Conservation (phyloP, 2,113 vertebrate species). For the Sakesphorus luctuosus region DNA sequence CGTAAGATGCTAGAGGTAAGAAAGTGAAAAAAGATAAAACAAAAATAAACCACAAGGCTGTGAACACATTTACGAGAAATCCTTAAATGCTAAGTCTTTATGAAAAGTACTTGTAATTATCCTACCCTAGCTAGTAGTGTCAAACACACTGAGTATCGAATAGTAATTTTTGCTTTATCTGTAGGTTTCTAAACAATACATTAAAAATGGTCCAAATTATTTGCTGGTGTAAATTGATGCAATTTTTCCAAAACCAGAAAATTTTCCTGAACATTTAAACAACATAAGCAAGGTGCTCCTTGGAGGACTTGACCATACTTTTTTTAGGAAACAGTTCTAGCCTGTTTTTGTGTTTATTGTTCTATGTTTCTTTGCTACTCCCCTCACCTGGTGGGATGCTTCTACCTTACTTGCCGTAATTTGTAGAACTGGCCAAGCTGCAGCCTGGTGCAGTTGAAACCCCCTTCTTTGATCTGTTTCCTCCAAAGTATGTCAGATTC, state of each 20-base stretch:
- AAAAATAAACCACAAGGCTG: neutral
- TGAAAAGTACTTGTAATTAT: neutral
- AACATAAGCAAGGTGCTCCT: neutral
- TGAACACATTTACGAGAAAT: neutral
- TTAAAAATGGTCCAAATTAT: neutral
- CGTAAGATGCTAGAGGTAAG: constrained; percentile 72
- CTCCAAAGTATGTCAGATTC: constrained; percentile 74
- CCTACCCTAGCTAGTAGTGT: neutral
- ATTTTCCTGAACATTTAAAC: neutral
- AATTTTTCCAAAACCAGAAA: neutral
- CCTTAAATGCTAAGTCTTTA: neutral
- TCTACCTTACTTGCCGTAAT: constrained; percentile 76
- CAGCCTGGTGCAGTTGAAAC: constrained; percentile 84
- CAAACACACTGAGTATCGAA: neutral
- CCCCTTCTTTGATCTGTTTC: constrained; percentile 82
- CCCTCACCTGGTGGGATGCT: neutral
- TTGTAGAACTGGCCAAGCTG: constrained; percentile 70
- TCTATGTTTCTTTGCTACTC: neutral
- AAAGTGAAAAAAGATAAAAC: neutral
- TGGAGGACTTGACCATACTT: neutral
- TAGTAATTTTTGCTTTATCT: neutral
- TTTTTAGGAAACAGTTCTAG: neutral
- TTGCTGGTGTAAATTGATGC: neutral
- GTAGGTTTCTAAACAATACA: neutral
- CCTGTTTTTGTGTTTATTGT: neutral